Conservation (phyloP, 2,113 vertebrate species). For the Antechinus stuartii region DNA sequence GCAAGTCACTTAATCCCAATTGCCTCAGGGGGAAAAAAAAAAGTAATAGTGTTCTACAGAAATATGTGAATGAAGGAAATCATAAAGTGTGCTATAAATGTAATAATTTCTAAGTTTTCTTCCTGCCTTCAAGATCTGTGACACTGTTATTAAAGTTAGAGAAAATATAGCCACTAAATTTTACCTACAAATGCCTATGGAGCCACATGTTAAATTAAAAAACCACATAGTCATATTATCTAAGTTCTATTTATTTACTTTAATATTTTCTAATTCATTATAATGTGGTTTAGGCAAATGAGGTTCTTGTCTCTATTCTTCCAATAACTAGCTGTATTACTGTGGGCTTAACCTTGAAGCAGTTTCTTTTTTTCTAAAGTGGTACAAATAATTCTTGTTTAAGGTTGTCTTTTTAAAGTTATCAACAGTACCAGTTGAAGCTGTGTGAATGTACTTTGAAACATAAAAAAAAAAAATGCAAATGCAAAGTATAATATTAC, state of each 20-base stretch:
- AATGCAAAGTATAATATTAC: background rate
- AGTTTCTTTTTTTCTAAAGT: background rate
- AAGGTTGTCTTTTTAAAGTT: background rate
- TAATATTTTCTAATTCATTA: background rate
- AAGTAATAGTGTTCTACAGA: background rate
- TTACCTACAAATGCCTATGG: background rate
- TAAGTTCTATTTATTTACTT: background rate
- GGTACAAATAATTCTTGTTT: background rate
- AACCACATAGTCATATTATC: background rate
- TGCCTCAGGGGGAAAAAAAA: no score
- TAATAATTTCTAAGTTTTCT: background rate
- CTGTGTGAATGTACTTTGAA: background rate
- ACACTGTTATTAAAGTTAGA: background rate
- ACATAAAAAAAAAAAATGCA: background rate
- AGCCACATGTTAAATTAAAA: background rate
- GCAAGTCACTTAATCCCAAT: no score
- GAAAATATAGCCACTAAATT: background rate
- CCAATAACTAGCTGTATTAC: background rate
- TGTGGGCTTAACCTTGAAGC: background rate
- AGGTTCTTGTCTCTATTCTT: background rate
- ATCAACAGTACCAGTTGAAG: background rate
- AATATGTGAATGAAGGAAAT: background rate
- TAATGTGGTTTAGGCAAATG: background rate
- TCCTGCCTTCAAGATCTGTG: background rate
- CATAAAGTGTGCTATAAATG: background rate